These are phyloP conservation scores for Hymenopus coronatus DNA, from an alignment of 2,888 invertebrate genomes.

Conservation along the genomic window DNA sequence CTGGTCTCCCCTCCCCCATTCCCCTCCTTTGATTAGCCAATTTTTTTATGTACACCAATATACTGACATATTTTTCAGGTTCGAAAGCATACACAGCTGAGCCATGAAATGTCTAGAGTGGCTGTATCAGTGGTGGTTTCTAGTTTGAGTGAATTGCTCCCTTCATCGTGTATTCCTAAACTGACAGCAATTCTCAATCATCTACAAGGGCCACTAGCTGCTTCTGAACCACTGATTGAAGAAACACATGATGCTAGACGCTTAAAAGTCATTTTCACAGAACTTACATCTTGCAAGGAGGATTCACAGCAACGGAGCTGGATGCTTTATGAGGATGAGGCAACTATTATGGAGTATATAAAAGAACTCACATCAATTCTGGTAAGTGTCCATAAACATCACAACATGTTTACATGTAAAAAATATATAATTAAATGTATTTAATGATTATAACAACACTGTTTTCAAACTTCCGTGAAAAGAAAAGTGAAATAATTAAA, in stretches of 20 bases:
- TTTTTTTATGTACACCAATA: background rate
- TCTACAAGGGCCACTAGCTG: constrained; percentile 52
- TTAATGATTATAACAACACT: no score
- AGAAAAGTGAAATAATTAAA: background rate
- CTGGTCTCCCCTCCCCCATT: no score
- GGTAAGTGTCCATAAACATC: constrained; percentile 51
- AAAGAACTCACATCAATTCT: constrained; percentile 78
- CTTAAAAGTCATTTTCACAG: constrained; percentile 77
- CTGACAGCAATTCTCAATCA: constrained; percentile 22
- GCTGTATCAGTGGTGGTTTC: constrained; percentile 75
- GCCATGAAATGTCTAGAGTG: constrained; percentile 81
- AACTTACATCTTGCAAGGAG: constrained; percentile 85
- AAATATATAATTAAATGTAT: no score
- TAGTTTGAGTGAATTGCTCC: constrained; percentile 23
- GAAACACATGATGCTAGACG: constrained; percentile 81
- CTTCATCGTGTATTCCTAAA: constrained; percentile 1
- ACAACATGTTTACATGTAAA: background rate
- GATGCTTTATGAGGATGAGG: constrained; percentile 92
- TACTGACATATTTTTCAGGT: constrained; percentile 48
- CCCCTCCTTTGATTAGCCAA: no score
- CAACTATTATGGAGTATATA: constrained; percentile 81
- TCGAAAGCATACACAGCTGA: constrained; percentile 77
- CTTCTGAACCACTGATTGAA: constrained; percentile 67
- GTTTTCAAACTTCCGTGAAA: no score
- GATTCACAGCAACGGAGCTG: constrained; percentile 94